Base-by-base conservation (phyloP, 2,888 invertebrate genomes). In the Eurois occulta region DNA sequence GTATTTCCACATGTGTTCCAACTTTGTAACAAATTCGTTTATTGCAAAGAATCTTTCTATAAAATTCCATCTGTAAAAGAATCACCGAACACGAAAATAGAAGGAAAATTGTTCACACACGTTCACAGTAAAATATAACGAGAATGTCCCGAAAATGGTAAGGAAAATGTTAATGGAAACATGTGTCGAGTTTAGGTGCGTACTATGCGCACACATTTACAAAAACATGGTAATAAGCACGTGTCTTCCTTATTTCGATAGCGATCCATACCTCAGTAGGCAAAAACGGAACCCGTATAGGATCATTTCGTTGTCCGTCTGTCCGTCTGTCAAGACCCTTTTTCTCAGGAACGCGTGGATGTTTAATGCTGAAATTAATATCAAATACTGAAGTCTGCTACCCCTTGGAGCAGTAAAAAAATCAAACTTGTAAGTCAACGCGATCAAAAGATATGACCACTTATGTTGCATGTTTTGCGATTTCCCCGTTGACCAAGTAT, bases 91-190 rank as follows among this genome's bases (percentile, higher is more conserved):
- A 41, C 60, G 48, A 64, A 66, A 13, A 48, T 13, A 55, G 41
- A 73, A 48, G 72, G 81, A 41, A 76, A 86, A 72, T 52, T 35
- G 58, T 48, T 35, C 66, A 13, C 58, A 72, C 60, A 62, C 69
- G 72, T 77, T 55, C 60, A 62, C 35, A 73, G 62, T 86, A 73
- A 86, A 86, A 86, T 82, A 77, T 83, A 67, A 70, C 77, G 72
- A 83, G 65, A 70, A 83, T 73, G 43, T 70, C 32, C 77, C 32
- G 58, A 64, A 83, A 70, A 75, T 71, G 38, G 41, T 13, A 62
- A 58, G 55, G 65, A 28, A 69, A 64, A 71, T 70, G 64, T 43
- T 55, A 64, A 75, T 46, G 35, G 43, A 43, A 52, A 68, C 69
- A 70, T 66, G 65, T 70, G 82, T 81, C 38, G 70, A 68, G 32